These are phyloP conservation scores for Pammene aurita DNA, from an alignment of 2,888 invertebrate species.

Conservation along the genomic window DNA sequence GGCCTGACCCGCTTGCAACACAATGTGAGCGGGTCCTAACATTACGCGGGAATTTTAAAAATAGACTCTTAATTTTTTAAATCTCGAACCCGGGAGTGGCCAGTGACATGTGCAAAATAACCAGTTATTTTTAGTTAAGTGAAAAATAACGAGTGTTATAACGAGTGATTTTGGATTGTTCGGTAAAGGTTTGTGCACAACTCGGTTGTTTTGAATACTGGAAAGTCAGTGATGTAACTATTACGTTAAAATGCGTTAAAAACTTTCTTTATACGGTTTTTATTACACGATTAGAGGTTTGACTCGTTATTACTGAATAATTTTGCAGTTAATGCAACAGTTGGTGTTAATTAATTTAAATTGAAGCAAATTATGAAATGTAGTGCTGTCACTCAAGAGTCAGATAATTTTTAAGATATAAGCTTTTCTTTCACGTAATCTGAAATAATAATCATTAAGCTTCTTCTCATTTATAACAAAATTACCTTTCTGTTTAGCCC, in stretches of 20 bases:
- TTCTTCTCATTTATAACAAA: not conserved
- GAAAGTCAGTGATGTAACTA: slow-evolving; percentile 53
- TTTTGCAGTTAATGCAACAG: slow-evolving; percentile 53
- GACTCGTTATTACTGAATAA: slow-evolving; percentile 49
- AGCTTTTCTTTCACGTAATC: not conserved
- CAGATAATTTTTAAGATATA: slow-evolving; percentile 18
- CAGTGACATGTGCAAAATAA: slow-evolving; percentile 48
- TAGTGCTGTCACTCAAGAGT: slow-evolving; percentile 7
- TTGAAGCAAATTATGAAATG: slow-evolving; percentile 24
- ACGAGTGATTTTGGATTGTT: slow-evolving; percentile 40
- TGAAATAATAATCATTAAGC: not conserved
- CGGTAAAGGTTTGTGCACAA: slow-evolving; percentile 45
- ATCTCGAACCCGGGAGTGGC: slow-evolving; percentile 42
- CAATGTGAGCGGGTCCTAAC: slow-evolving; percentile 79
- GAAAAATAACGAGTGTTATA: slow-evolving; percentile 37
- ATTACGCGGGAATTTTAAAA: slow-evolving; percentile 72
- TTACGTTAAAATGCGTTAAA: slow-evolving; percentile 37
- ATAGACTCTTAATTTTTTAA: slow-evolving; percentile 41
- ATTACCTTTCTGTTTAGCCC: no score
- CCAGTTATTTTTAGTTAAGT: slow-evolving; percentile 47
- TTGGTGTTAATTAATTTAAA: slow-evolving; percentile 43
- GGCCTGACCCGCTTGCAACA: slow-evolving; percentile 79
- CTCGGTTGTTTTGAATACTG: slow-evolving; percentile 39
- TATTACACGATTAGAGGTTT: slow-evolving; percentile 53
- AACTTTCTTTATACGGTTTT: slow-evolving; percentile 50